phyloP scores from a whole-genome alignment of 2,113 vertebrate species.

The Oncorhynchus kisutch region DNA sequence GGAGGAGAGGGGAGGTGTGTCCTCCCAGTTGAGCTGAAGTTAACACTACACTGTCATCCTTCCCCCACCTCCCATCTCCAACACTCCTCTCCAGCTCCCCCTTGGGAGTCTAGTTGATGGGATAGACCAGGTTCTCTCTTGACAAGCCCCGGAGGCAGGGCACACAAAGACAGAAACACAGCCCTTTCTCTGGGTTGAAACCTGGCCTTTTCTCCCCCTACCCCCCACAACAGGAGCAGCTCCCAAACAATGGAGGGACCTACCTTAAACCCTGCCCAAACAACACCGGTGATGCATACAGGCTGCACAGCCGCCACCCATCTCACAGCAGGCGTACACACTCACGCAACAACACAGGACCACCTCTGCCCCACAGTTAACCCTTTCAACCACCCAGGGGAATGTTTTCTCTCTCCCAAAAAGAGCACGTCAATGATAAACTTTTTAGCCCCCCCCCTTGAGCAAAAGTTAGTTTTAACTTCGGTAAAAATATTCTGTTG shows the following conservation, averaged over 20 bases:
- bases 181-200: conserved; percentile 42
- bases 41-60: conserved; percentile 37
- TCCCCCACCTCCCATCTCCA: neutral
- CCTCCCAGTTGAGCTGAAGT: conserved; percentile 16
- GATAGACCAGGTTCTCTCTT: conserved; percentile 30
- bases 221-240: conserved; percentile 28
- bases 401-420: neutral
- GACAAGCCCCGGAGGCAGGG: conserved; percentile 38
- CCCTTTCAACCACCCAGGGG: neutral
- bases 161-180: conserved; percentile 38
- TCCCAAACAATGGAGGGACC: conserved; percentile 7
- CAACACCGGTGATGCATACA: conserved; percentile 16
- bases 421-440: neutral
- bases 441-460: neutral
- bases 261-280: conserved; percentile 11
- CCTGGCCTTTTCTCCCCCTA: conserved; percentile 26
- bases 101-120: conserved; percentile 31
- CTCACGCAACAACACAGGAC: conserved; percentile 3
- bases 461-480: neutral
- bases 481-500: neutral
- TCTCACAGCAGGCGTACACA: conserved; percentile 25
- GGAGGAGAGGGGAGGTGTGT: conserved; percentile 32
- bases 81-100: conserved; percentile 5
- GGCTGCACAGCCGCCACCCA: conserved; percentile 39
- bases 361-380: neutral